Base-by-base conservation (phyloP, 30 jellyfish, hydroid and myxozoan species). In the Aurelia sp. region DNA sequence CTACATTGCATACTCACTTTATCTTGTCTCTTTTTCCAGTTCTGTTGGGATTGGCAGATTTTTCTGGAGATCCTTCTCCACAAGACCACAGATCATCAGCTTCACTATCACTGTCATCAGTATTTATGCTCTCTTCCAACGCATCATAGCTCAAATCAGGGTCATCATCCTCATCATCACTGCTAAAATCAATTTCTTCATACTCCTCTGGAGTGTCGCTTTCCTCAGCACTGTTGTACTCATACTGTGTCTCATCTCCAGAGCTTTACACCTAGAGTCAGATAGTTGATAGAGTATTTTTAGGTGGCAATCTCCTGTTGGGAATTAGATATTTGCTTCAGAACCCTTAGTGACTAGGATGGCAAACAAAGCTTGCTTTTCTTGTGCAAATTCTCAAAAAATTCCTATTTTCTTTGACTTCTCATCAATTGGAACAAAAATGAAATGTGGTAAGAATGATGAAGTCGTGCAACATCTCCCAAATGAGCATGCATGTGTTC, bases 1-100 rank as follows among this genome's bases (percentile, higher is more conserved):
- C 33, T 63, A 11, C 74, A 63, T 41, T 63, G 48, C 35, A 41
- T 41, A 19, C 48, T 35, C 74, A 63, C 48, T 19, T 63, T 4
- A 63, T 35, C 35, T 63, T 63, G 40, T 63, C 33, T 27, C 33
- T 63, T 63, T 15, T 41, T 41, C 33, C 33, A 33, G 27, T 33
- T 63, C 33, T 63, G 8, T 63, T n/a, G 31, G 27, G 31, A 41
- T 19, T 15, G 48, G 48, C 48, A 35, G 5, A 3, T 63, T 63
- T 63, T 41, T 19, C 30, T 63, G 15, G 48, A 63, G 74, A 41
- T 63, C 0, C 74, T 19, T 41, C 35, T 63, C 74, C 74, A 63
- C 35, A 33, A 63, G 52, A 63, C 13, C 13, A 3, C 16, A 18
- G 48, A 63, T 63, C 74, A 15, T 63, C 74, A 63, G 30, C 74